Conservation (phyloP, 2,113 vertebrate genomes). For the Coturnix japonica region DNA sequence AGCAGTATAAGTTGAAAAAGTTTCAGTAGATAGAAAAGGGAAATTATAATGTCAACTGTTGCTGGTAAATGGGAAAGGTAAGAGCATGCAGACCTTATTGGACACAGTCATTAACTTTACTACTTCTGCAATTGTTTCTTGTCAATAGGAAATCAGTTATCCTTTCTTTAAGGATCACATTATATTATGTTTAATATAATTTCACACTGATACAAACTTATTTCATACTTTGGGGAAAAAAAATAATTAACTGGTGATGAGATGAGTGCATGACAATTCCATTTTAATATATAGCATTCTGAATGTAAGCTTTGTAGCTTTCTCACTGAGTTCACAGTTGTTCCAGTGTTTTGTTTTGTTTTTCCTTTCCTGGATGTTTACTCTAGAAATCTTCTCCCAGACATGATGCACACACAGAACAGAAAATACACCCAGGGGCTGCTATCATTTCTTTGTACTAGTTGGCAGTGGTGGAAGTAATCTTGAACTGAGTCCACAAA, state of each 20-base stretch:
- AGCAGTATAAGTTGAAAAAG: not conserved
- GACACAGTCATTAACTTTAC: not conserved
- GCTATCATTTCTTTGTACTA: not conserved
- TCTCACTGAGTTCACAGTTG: not conserved
- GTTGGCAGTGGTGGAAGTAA: not conserved
- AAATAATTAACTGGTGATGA: not conserved
- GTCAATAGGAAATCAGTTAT: not conserved
- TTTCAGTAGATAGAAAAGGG: not conserved
- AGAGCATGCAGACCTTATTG: not conserved
- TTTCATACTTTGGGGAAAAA: not conserved
- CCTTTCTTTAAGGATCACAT: not conserved
- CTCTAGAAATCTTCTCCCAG: not conserved
- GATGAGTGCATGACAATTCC: not conserved
- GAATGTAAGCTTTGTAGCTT: not conserved
- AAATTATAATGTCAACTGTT: not conserved
- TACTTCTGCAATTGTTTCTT: not conserved
- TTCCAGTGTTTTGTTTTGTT: not conserved
- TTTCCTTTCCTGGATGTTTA: not conserved
- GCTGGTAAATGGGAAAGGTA: not conserved
- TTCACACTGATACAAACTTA: not conserved
- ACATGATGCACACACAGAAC: accelerated
- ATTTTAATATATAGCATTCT: not conserved
- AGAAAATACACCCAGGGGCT: not conserved
- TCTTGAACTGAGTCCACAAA: not conserved
- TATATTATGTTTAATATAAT: accelerated